Evolutionary conservation across 2,113 vertebrate species (phyloP), one percentile per base, ranked within the genome.

Genomic region (Dermatemys mawii): DNA sequence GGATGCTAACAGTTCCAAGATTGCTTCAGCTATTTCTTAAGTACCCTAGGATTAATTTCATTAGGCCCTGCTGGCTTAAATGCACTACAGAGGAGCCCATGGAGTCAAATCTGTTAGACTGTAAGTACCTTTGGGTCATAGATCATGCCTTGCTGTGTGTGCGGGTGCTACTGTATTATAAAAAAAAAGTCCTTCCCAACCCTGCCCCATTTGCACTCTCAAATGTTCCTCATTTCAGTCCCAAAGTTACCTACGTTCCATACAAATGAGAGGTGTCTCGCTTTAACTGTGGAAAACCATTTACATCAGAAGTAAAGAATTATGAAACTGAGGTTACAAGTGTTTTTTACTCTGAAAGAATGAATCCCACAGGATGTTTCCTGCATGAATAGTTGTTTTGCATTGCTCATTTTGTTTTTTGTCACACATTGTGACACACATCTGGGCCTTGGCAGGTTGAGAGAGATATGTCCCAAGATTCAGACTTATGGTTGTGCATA

Each of bases 281-380:
- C 9, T 90, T 94, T 93, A 70, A 70, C 19, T 80, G 82, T 87
- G 73, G 38, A 46, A 46, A 44, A 44, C 44, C 26, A 16, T 76
- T 29, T 44, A 46, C 11, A 29, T 93, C 93, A 84, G 95, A 87
- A 96, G 88, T 82, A 79, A 83, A 76, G 55, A 81, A 89, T 89
- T 83, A 93, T 46, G 87, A 87, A 94, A 89, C 24, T 1, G 63
- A 81, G 81, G 90, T 82, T 81, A 85, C 38, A 78, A 2, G 3
- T 14, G 22, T 26, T 11, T 88, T 91, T 80, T 84, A 8, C 17
- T 63, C 84, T 41, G 46, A 73, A 78, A 48, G 87, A 90, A 38
- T 80, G 86, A 91, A 90, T 81, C 46, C 85, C 1, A 0, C 27
- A 24, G 24, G 50, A 87, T 86, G 76, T 38, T 90, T 84, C n/a